Conservation (phyloP, 2,888 invertebrate species). For the Anoplius nigerrimus region DNA sequence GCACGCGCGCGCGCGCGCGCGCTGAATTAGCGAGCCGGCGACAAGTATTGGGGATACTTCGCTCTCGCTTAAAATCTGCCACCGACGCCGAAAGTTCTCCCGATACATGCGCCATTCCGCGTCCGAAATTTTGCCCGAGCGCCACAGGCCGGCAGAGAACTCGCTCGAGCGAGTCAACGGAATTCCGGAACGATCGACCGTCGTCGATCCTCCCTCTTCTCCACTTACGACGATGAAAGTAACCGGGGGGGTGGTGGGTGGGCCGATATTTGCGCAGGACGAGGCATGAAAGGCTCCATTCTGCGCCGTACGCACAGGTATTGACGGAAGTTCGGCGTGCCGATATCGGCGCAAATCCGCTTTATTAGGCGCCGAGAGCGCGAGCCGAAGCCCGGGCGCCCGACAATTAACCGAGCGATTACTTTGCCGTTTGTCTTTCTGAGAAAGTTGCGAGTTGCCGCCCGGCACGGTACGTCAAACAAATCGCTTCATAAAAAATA, state of each 20-base stretch:
- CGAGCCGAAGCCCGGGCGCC: too few species aligned
- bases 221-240: too few species aligned
- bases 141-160: too few species aligned
- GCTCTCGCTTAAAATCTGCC: constrained; percentile 38
- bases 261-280: background rate
- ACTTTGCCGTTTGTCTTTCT: too few species aligned
- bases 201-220: too few species aligned
- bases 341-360: background rate
- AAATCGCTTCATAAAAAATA: constrained; percentile 48
- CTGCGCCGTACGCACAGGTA: too few species aligned
- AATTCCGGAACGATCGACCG: too few species aligned
- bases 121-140: too few species aligned
- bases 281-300: background rate
- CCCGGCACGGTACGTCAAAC: constrained; percentile 38
- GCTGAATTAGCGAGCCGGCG: constrained; percentile 29
- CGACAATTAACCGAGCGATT: too few species aligned
- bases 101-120: too few species aligned
- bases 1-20: background rate
- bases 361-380: background rate
- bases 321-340: background rate
- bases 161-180: too few species aligned
- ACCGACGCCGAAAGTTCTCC: background rate
- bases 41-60: constrained; percentile 7
- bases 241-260: too few species aligned
- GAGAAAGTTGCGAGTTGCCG: constrained; percentile 7